Conservation (phyloP, 2,113 vertebrate species). For the human region DNA sequence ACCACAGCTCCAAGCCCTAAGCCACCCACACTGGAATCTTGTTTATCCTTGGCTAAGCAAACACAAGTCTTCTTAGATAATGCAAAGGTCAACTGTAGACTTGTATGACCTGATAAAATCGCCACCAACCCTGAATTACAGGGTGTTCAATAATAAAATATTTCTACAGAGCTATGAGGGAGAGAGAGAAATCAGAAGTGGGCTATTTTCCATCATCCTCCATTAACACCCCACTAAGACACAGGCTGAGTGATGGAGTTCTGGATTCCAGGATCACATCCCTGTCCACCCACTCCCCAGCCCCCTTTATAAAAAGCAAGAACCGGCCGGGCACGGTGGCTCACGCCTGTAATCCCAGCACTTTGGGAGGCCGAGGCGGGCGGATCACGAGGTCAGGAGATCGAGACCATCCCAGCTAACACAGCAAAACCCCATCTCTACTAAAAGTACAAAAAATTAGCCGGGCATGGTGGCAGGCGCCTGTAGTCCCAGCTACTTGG, state of each 20-base stretch:
- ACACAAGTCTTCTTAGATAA: conserved; percentile 64
- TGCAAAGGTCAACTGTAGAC: conserved; percentile 67
- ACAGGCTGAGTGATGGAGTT: not conserved
- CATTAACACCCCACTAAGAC: not conserved
- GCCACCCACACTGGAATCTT: conserved; percentile 20
- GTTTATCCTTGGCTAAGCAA: conserved; percentile 59
- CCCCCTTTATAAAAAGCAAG: not conserved
- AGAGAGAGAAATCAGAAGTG: not conserved
- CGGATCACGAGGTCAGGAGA: no score
- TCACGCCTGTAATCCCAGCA: no score
- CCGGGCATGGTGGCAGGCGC: no score
- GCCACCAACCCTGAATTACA: conserved; percentile 45
- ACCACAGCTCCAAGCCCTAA: not conserved
- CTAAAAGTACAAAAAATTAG: no score
- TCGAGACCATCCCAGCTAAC: no score
- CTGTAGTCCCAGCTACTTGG: no score
- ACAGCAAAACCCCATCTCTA: no score
- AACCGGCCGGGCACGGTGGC: no score
- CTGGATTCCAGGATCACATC: not conserved
- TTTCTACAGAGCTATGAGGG: not conserved
- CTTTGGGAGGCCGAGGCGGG: no score
- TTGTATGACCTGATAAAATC: conserved; percentile 54
- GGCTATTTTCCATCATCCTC: not conserved
- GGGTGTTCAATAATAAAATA: conserved; percentile 36
- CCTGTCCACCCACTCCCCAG: not conserved